phyloP scores from a whole-genome alignment of 2,113 vertebrate species.

The Chaenogobius annularis region DNA sequence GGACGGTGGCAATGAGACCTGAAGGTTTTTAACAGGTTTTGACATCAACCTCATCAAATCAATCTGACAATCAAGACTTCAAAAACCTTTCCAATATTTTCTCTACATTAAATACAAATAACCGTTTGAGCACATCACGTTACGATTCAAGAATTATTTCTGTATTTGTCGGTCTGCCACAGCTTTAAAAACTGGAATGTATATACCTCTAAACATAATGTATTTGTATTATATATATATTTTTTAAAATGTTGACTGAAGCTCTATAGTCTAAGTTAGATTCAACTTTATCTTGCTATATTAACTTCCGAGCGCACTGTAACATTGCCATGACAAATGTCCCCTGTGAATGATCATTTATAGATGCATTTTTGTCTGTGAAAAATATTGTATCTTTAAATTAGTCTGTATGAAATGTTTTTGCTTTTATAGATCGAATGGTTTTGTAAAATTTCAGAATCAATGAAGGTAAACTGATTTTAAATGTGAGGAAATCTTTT shows the following conservation, averaged over 20 bases:
- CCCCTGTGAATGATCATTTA: conserved; percentile 25
- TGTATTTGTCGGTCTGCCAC: neutral
- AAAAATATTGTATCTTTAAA: conserved; percentile 12
- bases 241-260: conserved; percentile 39
- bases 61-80: conserved; percentile 53
- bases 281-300: conserved; percentile 12
- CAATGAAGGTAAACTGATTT: conserved; percentile 19
- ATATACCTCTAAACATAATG: conserved; percentile 41
- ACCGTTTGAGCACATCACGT: neutral
- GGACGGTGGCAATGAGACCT: conserved; percentile 1
- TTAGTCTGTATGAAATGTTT: conserved; percentile 10
- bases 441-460: conserved; percentile 26
- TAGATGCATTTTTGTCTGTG: conserved; percentile 31
- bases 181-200: conserved; percentile 62
- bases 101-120: neutral
- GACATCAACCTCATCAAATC: neutral
- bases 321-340: conserved; percentile 14
- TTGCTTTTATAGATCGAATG: conserved; percentile 28
- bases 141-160: neutral
- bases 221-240: conserved; percentile 37
- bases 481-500: conserved; percentile 20
- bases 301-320: conserved; percentile 2
- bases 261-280: conserved; percentile 11
- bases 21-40: neutral
- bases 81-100: neutral